These are phyloP conservation scores for Siphamia tubifer DNA, from an alignment of 2,113 vertebrate genomes.

Conservation along the genomic window DNA sequence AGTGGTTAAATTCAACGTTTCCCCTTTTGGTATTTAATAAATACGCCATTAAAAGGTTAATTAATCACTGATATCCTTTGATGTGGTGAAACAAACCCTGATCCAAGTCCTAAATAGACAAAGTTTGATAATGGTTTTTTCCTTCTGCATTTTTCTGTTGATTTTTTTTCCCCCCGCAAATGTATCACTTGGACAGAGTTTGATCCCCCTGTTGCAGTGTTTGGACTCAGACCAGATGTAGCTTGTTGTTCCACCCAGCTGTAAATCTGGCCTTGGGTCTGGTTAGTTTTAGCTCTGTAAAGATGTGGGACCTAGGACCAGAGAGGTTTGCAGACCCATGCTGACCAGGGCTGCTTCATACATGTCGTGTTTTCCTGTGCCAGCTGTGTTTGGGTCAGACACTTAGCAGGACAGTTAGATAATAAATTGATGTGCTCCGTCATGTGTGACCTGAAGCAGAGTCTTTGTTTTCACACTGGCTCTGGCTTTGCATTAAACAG, in stretches of 20 bases:
- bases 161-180: neutral
- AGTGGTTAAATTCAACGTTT: no score
- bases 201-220: neutral
- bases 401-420: neutral
- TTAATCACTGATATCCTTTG: neutral
- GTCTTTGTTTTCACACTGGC: neutral
- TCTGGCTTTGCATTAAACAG: neutral
- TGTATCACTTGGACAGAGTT: neutral
- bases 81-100: neutral
- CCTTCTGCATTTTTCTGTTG: neutral
- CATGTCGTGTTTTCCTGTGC: constrained; percentile 15
- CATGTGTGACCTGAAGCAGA: neutral
- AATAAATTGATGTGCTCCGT: neutral
- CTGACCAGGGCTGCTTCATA: neutral
- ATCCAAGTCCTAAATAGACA: no score
- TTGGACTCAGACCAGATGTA: constrained; percentile 28
- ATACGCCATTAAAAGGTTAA: no score
- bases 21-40: no score
- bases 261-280: constrained; percentile 24
- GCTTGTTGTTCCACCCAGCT: constrained; percentile 50
- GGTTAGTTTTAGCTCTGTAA: constrained; percentile 27
- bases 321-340: constrained; percentile 24
- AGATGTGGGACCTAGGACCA: neutral
- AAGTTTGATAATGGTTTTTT: no score
- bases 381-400: constrained; percentile 38